Evolutionary conservation across 2,888 invertebrate genomes (phyloP), one percentile per base, ranked within the genome.

Genomic region (Cephus spinipes): DNA sequence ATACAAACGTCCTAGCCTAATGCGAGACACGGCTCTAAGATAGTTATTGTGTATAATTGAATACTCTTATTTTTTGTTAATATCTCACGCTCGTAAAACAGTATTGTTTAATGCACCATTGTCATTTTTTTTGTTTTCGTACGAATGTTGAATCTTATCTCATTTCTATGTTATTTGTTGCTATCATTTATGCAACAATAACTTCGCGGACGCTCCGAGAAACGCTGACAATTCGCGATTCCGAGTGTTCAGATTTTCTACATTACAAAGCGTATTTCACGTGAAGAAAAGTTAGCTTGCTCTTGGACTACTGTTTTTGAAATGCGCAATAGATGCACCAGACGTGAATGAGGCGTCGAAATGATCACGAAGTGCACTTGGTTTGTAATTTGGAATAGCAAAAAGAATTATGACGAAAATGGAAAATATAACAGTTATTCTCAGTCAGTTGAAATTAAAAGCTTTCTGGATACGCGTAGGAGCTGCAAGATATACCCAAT

Each of bases 71-170:
- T 40, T 6, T 75, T 69, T 12, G 68, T 34, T 32, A 11, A 11
- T 34, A 33, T 30, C 33, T 75, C 12, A 23, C 33, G 75, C 4
- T 40, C 32, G 34, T 75, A 31, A 76, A 73, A 33, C n/a, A 30
- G 55, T 32, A 35, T 40, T n/a, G n/a, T 74, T n/a, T 31, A 71
- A 73, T 55, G 77, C 77, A 79, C 79, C 79, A 77, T 79, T 68
- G 36, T 31, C 71, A 68, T 68, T 30, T 76, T n/a, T 79, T 74
- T 69, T 73, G 69, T 76, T 74, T 78, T 35, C 36, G 31, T 75
- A 32, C 40, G 23, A 71, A 69, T 68, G 40, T 75, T 55, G 15
- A 71, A 71, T 75, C 32, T 35, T 55, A 55, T 55, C 55, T 55
- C 15, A 2, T 15, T 40, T 40, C 40, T 15, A 40, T 15, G 1